Percentiles rank a stretch among this genome's conserved stretches.
phyloP scores from a whole-genome alignment of 2,113 vertebrate genomes.

The Globicephala melas region DNA sequence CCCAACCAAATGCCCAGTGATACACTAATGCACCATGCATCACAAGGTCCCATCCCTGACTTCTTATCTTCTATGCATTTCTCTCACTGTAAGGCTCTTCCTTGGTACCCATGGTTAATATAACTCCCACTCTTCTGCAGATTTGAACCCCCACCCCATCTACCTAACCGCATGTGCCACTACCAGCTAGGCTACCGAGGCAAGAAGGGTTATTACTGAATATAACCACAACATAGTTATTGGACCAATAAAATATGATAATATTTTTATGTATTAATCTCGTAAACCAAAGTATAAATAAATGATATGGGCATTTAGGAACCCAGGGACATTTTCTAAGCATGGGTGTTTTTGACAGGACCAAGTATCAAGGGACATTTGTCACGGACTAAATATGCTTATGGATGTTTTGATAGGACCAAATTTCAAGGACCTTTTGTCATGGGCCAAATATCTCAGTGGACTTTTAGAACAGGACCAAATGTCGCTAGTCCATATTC shows the following conservation, averaged over 20 bases:
- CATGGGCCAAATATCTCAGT: not conserved
- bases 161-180: not conserved
- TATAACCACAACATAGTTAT: not conserved
- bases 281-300: not conserved
- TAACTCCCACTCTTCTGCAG: not conserved
- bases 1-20: not conserved
- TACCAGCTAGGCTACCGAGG: not conserved
- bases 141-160: not conserved
- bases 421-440: not conserved
- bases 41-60: not conserved
- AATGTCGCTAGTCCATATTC: not conserved
- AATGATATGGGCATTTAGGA: not conserved
- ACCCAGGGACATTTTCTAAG: not conserved
- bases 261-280: not conserved
- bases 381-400: not conserved
- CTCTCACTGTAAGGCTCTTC: not conserved
- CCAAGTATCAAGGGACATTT: not conserved
- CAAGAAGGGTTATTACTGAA: not conserved
- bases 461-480: not conserved
- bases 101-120: not conserved
- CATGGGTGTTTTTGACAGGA: not conserved
- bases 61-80: not conserved
- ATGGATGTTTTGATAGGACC: not conserved
- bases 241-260: not conserved
- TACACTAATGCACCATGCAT: not conserved